Conservation (phyloP, 2,888 invertebrate genomes). For the Epinotia ramella region DNA sequence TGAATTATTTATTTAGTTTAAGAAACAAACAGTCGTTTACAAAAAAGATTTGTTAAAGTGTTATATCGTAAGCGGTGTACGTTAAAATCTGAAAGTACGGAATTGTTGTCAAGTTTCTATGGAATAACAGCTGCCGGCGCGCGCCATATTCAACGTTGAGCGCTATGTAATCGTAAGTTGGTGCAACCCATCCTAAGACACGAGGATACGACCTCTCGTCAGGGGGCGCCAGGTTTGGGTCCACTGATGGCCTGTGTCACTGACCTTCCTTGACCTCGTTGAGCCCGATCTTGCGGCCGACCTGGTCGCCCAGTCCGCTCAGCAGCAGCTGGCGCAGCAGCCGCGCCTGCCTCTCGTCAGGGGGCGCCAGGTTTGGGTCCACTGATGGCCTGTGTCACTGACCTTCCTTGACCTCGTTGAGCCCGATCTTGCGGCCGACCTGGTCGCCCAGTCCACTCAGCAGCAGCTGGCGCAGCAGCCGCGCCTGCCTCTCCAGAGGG, state of each 20-base stretch:
- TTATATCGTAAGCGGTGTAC: no score
- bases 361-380: conserved; percentile 88
- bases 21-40: no score
- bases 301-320: conserved; percentile 93
- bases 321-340: conserved; percentile 92
- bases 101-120: no score
- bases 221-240: no score
- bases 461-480: conserved; percentile 91
- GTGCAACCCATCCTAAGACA: no score
- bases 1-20: no score
- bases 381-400: background rate
- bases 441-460: conserved; percentile 94
- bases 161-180: no score
- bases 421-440: conserved; percentile 91
- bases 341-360: conserved; percentile 90
- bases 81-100: no score
- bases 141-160: no score
- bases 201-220: no score
- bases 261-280: conserved; percentile 88
- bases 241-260: background rate
- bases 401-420: conserved; percentile 89
- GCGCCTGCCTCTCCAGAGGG: conserved; percentile 90
- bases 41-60: no score
- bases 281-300: conserved; percentile 91
- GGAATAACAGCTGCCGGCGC: no score